Conservation (phyloP, 2,113 vertebrate species). For the Stigmatopora argus region DNA sequence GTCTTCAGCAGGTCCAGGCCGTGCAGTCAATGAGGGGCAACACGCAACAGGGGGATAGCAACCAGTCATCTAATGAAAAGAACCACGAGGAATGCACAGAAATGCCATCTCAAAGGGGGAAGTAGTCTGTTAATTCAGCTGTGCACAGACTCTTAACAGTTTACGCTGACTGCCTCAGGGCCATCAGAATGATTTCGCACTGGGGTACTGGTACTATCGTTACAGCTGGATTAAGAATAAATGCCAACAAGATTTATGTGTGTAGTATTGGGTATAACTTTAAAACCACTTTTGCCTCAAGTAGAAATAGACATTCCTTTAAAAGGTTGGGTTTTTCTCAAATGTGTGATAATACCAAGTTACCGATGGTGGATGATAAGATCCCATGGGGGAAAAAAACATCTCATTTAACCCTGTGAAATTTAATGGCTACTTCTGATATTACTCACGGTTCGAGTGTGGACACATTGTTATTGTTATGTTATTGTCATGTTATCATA, state of each 20-base stretch:
- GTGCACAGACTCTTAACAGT: constrained; percentile 54
- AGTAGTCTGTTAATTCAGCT: constrained; percentile 34
- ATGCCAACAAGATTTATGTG: constrained; percentile 37
- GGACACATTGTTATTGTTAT: not conserved
- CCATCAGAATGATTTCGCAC: constrained; percentile 27
- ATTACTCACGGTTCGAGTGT: not conserved
- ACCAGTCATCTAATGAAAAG: constrained; percentile 9
- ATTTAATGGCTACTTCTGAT: not conserved
- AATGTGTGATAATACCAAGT: constrained; percentile 6
- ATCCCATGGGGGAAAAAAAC: constrained; percentile 15
- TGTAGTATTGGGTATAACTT: constrained; percentile 15
- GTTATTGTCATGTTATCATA: not conserved
- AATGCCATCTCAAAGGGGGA: constrained; percentile 21
- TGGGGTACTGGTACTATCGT: constrained; percentile 13
- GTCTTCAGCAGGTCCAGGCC: constrained; percentile 64
- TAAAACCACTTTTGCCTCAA: constrained; percentile 27
- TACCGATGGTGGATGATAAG: constrained; percentile 5
- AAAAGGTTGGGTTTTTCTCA: constrained; percentile 39
- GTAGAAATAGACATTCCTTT: constrained; percentile 16
- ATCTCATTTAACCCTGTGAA: constrained; percentile 1
- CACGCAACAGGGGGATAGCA: constrained; percentile 26
- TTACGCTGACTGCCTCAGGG: constrained; percentile 33
- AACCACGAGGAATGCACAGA: constrained; percentile 7
- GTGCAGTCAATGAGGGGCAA: constrained; percentile 59
- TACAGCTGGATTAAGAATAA: constrained; percentile 33